Evolutionary conservation across 2,113 vertebrate genomes (phyloP).

Genomic region (Dasyurus viverrinus): DNA sequence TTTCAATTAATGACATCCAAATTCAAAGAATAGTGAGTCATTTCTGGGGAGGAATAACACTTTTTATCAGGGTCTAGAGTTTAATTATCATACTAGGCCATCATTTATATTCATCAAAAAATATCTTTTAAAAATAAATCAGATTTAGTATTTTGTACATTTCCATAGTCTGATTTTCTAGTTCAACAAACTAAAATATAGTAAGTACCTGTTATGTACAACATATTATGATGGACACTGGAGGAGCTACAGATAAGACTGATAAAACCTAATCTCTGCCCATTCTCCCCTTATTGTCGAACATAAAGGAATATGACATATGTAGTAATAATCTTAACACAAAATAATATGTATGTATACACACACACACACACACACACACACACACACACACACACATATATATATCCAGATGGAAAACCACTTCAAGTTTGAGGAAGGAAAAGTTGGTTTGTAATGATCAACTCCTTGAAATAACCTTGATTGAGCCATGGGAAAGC

Average conservation of each 20-base stretch:
- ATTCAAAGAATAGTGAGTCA: not conserved
- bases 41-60: not conserved
- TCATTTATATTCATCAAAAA: not conserved
- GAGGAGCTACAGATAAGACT: not conserved
- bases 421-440: not conserved
- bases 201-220: not conserved
- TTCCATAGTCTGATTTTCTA: not conserved
- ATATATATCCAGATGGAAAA: too few species aligned
- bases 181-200: not conserved
- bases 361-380: too few species aligned
- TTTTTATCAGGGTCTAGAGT: slow-evolving; percentile 7
- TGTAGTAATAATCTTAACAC: not conserved
- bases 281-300: not conserved
- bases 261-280: not conserved
- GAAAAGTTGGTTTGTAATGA: not conserved
- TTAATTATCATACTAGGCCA: not conserved
- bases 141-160: not conserved
- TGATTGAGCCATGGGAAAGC: not conserved
- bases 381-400: too few species aligned
- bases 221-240: not conserved
- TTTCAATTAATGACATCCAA: not conserved
- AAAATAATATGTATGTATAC: not conserved
- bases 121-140: not conserved
- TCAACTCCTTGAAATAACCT: not conserved
- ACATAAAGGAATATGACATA: not conserved